Conservation (phyloP, 2,888 invertebrate genomes). For the Agrotis segetum region DNA sequence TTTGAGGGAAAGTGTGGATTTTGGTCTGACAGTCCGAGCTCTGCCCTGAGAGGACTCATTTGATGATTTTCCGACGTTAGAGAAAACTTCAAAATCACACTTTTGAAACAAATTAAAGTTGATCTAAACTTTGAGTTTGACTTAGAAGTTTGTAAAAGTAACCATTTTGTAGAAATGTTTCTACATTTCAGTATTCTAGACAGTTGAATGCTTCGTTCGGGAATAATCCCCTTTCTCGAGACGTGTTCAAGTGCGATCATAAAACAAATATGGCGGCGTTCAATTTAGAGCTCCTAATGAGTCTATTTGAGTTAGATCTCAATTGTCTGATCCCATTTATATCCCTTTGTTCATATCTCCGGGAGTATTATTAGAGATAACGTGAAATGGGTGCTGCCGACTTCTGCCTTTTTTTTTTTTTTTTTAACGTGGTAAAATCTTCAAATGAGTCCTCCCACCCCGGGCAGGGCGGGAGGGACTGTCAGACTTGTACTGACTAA, state of each 20-base stretch:
- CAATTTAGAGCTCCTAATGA: slow-evolving; percentile 46
- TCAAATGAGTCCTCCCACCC: no score
- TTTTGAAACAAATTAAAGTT: not conserved
- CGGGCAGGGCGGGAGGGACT: no score
- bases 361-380: slow-evolving; percentile 3
- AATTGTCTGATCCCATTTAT: slow-evolving; percentile 35
- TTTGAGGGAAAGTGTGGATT: no score
- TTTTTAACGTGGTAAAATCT: no score
- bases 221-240: not conserved
- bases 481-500: no score
- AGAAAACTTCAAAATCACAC: not conserved
- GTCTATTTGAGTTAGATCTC: slow-evolving; percentile 35
- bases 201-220: not conserved
- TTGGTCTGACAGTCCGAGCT: no score
- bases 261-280: slow-evolving; percentile 44
- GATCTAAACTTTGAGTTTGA: not conserved
- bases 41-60: no score
- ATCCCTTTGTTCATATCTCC: slow-evolving; percentile 30
- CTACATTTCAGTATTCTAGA: not conserved
- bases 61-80: no score
- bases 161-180: not conserved
- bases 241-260: slow-evolving; percentile 21
- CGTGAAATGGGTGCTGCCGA: not conserved
- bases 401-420: no score
- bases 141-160: not conserved